Base-by-base conservation (phyloP, 2,888 invertebrate species). In the Drosophila ustulata region DNA sequence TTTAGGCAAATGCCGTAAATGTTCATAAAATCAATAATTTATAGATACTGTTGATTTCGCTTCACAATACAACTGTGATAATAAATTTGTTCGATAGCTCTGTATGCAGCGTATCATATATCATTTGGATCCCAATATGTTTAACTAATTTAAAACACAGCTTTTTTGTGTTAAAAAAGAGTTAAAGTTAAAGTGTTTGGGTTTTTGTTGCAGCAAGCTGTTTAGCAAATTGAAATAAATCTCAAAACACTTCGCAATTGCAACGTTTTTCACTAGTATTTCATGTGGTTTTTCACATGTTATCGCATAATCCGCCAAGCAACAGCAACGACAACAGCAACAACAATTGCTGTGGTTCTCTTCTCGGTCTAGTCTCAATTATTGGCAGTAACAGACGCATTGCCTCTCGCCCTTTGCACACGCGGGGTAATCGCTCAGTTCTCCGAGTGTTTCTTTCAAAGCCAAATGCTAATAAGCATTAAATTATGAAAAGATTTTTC, bases 401-500 rank as follows among this genome's bases (percentile, higher is more conserved):
- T 39, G 23, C 49, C 11, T 32, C 8, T 23, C 43, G 30, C 25
- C 23, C 50, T 8, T 26, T 37, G 32, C 4, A 9, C 11, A 4
- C 23, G 32, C 6, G 4, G 9, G 9, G 32, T 32, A 32, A 32
- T 3, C 9, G 34, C 11, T 13, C 30, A 30, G 30, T n/a, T 32
- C 4, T 11, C 18, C 0, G 4, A 1, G 37, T 39, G 25, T 51
- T 59, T 25, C 25, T 46, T 45, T 37, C 26, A 63, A 63, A 50
- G 55, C 53, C 75, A 87, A 84, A 76, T 88, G 78, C 82, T 80
- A 83, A 83, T 88, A 82, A 83, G 83, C 82, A 88, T 88, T 85
- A 83, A 88, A 86, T 82, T 82, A 82, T 82, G 79, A 88, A 82
- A 87, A 85, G 62, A 75, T 82, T 85, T 77, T 77, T 82, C 37